A percentile compares a stretch with the other conserved stretches of the same genome.
phyloP scores from a whole-genome alignment of 2,888 invertebrate genomes.

The Seira sanloemensis region DNA sequence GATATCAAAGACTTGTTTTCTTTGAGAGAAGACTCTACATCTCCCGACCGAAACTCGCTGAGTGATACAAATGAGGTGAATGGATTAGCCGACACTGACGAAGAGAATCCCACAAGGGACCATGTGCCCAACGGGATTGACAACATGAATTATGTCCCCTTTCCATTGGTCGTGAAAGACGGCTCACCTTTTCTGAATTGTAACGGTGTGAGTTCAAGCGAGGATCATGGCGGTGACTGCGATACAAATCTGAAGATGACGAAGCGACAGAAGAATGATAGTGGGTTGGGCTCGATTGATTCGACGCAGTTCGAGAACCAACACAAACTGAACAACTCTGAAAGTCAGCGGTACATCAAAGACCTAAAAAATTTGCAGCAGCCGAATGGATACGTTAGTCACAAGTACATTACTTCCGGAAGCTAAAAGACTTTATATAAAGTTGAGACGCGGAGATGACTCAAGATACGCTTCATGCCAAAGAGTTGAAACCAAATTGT shows the following conservation, averaged over 20 bases:
- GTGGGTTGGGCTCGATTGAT: conserved; percentile 72
- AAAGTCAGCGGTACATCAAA: not conserved
- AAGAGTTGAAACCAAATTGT: not conserved
- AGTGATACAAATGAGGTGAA: not conserved
- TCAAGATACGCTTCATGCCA: not conserved
- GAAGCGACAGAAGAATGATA: conserved; percentile 71
- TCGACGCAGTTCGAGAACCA: conserved; percentile 59
- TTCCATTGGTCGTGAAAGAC: conserved; percentile 12
- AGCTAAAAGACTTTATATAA: not conserved
- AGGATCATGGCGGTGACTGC: not conserved
- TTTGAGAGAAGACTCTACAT: conserved; percentile 27
- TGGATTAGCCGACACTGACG: conserved; percentile 27
- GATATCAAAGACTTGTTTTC: conserved; percentile 45
- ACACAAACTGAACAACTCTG: not conserved
- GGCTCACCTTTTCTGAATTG: not conserved
- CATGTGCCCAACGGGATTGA: conserved; percentile 43
- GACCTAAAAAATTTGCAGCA: conserved; percentile 22
- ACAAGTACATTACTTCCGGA: conserved; percentile 48
- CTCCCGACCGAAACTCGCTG: conserved; percentile 32
- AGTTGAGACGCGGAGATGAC: too few species aligned
- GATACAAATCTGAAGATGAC: conserved; percentile 15
- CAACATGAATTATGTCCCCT: conserved; percentile 61
- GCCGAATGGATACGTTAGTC: conserved; percentile 48
- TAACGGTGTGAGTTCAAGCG: not conserved
- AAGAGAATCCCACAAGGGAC: conserved; percentile 15